These are phyloP conservation scores for Clunio marinus DNA, from an alignment of 2,888 invertebrate genomes.

Conservation along the genomic window DNA sequence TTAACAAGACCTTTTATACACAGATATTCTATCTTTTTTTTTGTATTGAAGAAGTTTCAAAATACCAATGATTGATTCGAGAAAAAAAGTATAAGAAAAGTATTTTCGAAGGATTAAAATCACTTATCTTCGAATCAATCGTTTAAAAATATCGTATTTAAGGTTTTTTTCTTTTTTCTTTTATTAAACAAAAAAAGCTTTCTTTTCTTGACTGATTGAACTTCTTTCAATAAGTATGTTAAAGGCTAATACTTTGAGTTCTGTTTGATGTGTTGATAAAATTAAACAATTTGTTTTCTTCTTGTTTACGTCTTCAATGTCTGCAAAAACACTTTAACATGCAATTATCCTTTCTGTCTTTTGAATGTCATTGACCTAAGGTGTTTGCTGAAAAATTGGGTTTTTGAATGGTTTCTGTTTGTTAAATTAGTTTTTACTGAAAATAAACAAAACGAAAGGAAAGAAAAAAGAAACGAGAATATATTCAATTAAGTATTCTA, in stretches of 20 bases:
- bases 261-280: too few relatives aligned
- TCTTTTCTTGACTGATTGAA: background rate
- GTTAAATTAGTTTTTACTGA: constrained; percentile 39
- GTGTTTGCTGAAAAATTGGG: constrained; percentile 38
- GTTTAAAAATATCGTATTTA: background rate
- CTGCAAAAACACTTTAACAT: too few relatives aligned
- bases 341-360: background rate
- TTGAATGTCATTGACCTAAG: background rate
- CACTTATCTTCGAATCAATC: constrained; percentile 3
- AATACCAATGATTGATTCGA: background rate
- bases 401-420: constrained; percentile 19
- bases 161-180: background rate
- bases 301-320: too few relatives aligned
- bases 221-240: background rate
- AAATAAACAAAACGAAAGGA: constrained; percentile 35
- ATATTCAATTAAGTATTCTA: constrained; percentile 39
- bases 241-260: constrained; percentile 33
- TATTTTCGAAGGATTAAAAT: background rate
- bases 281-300: too few relatives aligned
- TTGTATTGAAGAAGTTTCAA: too few relatives aligned
- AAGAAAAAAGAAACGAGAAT: constrained; percentile 29
- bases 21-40: too few relatives aligned
- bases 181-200: constrained; percentile 1
- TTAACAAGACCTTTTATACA: background rate
- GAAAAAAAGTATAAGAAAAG: too few relatives aligned